phyloP scores from a whole-genome alignment of 2,797 vertebrate genomes.

The Vireo griseus region DNA sequence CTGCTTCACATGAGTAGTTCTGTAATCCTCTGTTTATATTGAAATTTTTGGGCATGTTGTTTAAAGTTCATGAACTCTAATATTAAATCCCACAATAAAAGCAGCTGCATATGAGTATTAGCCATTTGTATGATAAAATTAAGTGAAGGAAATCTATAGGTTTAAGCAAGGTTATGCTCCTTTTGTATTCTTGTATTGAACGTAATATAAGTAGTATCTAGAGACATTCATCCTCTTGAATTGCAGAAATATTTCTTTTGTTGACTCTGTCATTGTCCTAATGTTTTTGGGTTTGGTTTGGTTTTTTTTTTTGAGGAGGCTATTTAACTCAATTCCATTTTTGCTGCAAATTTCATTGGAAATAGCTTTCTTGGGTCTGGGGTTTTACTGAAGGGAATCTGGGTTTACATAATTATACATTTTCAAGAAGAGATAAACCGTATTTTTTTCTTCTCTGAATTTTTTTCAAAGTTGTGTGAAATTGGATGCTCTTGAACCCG shows the following conservation, averaged over 20 bases:
- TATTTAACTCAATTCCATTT: not conserved
- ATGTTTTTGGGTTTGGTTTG: not conserved
- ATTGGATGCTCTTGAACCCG: slow-evolving; percentile 78
- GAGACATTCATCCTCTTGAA: not conserved
- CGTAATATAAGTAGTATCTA: not conserved
- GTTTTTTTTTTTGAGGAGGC: not conserved
- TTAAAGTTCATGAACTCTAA: not conserved
- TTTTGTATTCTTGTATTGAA: not conserved
- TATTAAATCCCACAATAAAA: not conserved
- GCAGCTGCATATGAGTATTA: not conserved
- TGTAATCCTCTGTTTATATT: not conserved
- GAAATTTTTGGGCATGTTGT: not conserved
- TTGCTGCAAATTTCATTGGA: not conserved
- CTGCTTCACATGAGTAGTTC: not conserved
- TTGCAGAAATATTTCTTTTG: not conserved
- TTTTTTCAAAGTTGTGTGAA: slow-evolving; percentile 72
- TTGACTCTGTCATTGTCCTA: not conserved
- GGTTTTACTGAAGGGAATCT: not conserved
- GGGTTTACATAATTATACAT: not conserved
- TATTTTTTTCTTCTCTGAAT: not conserved
- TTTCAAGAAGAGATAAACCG: not conserved
- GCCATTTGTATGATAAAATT: not conserved
- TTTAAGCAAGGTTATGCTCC: not conserved
- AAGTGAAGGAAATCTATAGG: not conserved
- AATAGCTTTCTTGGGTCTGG: not conserved